Conservation (phyloP, 2,797 vertebrate genomes). For the Numenius phaeopus region DNA sequence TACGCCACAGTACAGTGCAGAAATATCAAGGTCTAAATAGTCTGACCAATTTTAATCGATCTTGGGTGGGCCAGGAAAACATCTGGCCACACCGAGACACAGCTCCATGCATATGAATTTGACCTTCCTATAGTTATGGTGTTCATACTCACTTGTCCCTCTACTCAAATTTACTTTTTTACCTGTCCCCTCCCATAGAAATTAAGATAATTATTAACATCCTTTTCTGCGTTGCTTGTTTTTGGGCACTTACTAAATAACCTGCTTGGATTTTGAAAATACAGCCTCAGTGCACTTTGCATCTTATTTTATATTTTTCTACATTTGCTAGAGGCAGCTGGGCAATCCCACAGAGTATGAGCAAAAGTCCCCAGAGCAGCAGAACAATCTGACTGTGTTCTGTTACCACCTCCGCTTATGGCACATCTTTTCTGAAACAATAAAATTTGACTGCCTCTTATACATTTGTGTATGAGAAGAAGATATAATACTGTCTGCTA, state of each 20-base stretch:
- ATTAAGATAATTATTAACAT: background rate
- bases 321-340: conserved; percentile 7
- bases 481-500: conserved; percentile 27
- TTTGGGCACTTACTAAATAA: background rate
- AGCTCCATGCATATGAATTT: background rate
- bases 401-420: background rate
- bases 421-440: conserved; percentile 35
- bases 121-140: background rate
- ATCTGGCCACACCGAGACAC: background rate
- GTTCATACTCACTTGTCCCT: background rate
- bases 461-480: conserved; percentile 36
- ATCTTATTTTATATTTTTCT: background rate
- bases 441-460: conserved; percentile 59
- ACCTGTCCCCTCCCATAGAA: background rate
- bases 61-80: background rate
- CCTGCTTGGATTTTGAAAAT: background rate
- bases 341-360: background rate
- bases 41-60: background rate
- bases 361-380: conserved; percentile 21
- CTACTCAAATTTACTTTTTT: background rate
- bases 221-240: background rate
- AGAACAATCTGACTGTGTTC: conserved; percentile 17
- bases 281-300: background rate
- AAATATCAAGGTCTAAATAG: background rate
- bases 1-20: background rate